phyloP scores from a whole-genome alignment of 92 coral and sea anemone genomes.

The Isaurus tuberculatus region DNA sequence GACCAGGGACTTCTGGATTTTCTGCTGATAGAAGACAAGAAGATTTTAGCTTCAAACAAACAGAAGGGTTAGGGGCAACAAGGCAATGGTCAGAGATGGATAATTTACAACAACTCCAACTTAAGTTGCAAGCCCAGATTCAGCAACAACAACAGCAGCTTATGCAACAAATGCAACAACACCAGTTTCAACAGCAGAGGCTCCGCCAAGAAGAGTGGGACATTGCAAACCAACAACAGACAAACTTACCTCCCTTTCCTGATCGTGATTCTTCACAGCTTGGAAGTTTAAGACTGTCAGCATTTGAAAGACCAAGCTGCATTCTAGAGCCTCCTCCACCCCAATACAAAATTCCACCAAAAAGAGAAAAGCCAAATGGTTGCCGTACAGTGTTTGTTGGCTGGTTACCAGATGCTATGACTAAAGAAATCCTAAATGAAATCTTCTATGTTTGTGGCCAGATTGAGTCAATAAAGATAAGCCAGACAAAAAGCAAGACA shows the following conservation, averaged over 20 bases:
- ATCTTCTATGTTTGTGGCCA: constrained; percentile 75
- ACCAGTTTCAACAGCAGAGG: constrained; percentile 33
- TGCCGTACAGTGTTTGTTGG: constrained; percentile 76
- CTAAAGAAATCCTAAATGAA: constrained; percentile 70
- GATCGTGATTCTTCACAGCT: constrained; percentile 43
- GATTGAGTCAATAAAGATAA: constrained; percentile 60
- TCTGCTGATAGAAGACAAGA: constrained; percentile 11
- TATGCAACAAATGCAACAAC: constrained; percentile 42
- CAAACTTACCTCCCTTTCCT: background rate
- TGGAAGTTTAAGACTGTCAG: constrained; percentile 44
- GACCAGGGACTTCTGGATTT: constrained; percentile 1
- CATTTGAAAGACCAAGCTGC: constrained; percentile 59
- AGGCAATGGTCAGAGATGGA: constrained; percentile 19
- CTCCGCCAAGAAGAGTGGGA: constrained; percentile 39
- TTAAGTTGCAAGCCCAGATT: constrained; percentile 38
- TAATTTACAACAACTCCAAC: constrained; percentile 32
- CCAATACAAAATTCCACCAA: constrained; percentile 49
- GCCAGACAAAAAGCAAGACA: constrained; percentile 44
- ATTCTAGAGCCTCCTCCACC: constrained; percentile 74
- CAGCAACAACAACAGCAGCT: constrained; percentile 42
- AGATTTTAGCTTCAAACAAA: background rate
- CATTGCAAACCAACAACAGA: constrained; percentile 2
- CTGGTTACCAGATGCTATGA: constrained; percentile 69
- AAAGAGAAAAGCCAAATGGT: constrained; percentile 71
- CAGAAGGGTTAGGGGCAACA: background rate